Evolutionary conservation across 1,140 invertebrate genomes (phyloP).

Genomic region (Drosophila bocqueti): DNA sequence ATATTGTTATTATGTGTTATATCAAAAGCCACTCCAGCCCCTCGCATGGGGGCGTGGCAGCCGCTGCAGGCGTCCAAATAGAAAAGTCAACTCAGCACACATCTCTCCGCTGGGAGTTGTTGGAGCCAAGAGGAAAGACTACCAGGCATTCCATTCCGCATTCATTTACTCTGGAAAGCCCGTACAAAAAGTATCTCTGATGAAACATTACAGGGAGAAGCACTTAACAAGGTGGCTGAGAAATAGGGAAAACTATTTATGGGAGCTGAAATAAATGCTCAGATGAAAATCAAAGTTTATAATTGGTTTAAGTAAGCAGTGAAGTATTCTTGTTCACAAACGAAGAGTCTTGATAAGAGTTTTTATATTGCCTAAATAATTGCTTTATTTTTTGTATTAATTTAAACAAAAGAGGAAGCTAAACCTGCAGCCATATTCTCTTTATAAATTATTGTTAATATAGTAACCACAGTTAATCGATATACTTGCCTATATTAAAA

Average conservation of each 20-base stretch:
- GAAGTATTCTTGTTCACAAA: too few relatives aligned
- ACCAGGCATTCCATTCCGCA: constrained; percentile 1
- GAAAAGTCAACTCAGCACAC: constrained; percentile 41
- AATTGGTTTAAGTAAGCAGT: too few relatives aligned
- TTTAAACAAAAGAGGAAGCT: too few relatives aligned
- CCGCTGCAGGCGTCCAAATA: constrained; percentile 38
- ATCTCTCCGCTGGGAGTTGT: constrained; percentile 23
- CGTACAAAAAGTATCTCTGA: background rate
- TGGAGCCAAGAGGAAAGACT: background rate
- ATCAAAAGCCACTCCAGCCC: constrained; percentile 57
- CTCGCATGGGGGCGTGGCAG: constrained; percentile 8
- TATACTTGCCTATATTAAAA: too few relatives aligned
- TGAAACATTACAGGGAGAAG: constrained; percentile 1
- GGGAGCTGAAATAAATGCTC: background rate
- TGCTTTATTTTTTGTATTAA: too few relatives aligned
- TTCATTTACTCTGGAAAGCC: background rate
- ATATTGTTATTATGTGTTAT: constrained; percentile 74
- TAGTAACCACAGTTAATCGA: too few relatives aligned
- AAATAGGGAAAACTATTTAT: background rate
- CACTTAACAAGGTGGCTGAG: background rate
- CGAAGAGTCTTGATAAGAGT: too few relatives aligned
- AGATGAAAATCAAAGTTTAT: background rate
- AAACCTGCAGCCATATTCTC: too few relatives aligned
- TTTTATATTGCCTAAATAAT: too few relatives aligned
- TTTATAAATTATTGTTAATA: too few relatives aligned